Evolutionary conservation across 2,888 invertebrate species (phyloP).

Genomic region (Linnaemya tessellans): DNA sequence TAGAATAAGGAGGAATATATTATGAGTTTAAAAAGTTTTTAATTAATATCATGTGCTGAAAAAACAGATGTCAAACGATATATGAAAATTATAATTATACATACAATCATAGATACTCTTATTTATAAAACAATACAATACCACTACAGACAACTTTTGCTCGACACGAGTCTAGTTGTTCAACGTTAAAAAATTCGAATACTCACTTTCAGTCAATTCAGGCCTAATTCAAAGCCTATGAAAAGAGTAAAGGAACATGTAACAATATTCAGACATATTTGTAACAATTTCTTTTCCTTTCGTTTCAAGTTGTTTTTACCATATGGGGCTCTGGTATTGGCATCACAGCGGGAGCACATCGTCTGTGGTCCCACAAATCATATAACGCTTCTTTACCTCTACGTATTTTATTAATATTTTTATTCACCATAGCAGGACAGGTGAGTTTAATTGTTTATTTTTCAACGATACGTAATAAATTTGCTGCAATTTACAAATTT

Average conservation of each 20-base stretch:
- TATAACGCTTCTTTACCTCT: slow-evolving; percentile 90
- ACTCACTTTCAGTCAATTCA: no score
- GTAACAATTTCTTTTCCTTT: slow-evolving; percentile 12
- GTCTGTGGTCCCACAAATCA: slow-evolving; percentile 91
- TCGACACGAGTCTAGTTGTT: no score
- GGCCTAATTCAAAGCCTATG: no score
- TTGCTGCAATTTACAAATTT: slow-evolving; percentile 67
- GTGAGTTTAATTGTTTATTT: slow-evolving; percentile 82
- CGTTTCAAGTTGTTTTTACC: slow-evolving; percentile 83
- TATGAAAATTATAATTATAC: no score
- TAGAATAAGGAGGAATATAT: no score
- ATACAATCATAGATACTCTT: no score
- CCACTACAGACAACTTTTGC: no score
- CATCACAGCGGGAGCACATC: slow-evolving; percentile 91
- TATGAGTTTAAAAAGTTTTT: no score
- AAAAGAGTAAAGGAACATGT: not conserved
- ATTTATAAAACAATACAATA: no score
- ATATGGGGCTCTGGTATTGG: slow-evolving; percentile 91
- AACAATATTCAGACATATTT: not conserved
- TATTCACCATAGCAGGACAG: slow-evolving; percentile 92
- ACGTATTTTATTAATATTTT: slow-evolving; percentile 87
- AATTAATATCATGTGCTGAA: no score
- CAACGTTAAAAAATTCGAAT: no score
- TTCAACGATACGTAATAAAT: not conserved
- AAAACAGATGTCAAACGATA: no score